Base-by-base conservation (phyloP, 2,888 invertebrate species). In the Hyposoter dolosus region DNA sequence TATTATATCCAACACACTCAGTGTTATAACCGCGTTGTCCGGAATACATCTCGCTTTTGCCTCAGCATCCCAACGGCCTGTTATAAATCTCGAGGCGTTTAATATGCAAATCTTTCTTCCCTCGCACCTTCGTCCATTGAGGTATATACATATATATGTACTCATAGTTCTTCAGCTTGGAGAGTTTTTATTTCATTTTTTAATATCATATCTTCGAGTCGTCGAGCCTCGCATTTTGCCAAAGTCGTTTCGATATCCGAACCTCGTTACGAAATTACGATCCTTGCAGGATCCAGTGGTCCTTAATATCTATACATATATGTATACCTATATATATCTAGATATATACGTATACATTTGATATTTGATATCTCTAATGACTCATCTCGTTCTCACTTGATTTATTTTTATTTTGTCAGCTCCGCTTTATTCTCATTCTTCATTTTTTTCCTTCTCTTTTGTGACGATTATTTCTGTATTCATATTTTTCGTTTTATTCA, bases 71-170 rank as follows among this genome's bases (percentile, higher is more conserved):
- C 77, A 85, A 83, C 83, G 50, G 81, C 89, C 88, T 91, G 93
- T 93, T 93, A 93, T 94, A 94, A 93, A 94, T 94, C 94, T 93
- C 90, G 88, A 93, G 92, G 93, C 94, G 92, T 93, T 94, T 94
- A 93, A 94, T 94, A 94, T 94, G 93, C 92, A 93, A 94, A 94
- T 94, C 87, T 89, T 81, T 81, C 77, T 89, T 84, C 90, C 90
- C 90, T 89, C 84, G 79, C 84, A 69, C 53, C 82, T 53, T 17
- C 47, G 19, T 72, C 17, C 50, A 72, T 65, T 63, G 43, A 77
- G 65, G 23, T 23, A 77, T 53, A 47, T 71, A 60, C 45, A 53
- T 72, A 45, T 63, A 71, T 35, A 28, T 43, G 28, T 76, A 75
- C 68, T 45, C 78, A 79, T 66, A 68, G 43, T 72, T 74, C 76